Evolutionary conservation across 2,113 vertebrate genomes (phyloP).

Genomic region (Oryzias woworae): DNA sequence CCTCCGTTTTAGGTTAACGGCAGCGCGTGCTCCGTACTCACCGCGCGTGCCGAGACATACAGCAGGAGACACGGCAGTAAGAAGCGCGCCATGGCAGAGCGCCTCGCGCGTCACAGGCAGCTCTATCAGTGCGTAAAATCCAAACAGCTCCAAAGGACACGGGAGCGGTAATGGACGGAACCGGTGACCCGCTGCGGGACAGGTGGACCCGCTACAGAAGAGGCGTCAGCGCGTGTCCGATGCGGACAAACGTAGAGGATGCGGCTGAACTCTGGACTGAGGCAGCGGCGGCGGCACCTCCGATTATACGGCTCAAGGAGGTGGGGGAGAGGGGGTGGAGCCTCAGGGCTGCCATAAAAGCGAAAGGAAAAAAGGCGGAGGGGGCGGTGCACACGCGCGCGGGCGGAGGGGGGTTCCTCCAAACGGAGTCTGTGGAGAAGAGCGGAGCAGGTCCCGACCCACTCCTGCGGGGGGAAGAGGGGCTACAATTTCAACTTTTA

Average conservation of each 20-base stretch:
- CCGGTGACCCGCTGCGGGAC: background rate
- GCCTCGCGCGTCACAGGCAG: background rate
- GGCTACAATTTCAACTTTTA: too few species aligned
- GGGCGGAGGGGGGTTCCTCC: too few species aligned
- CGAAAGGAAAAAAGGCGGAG: background rate
- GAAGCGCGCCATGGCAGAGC: slow-evolving; percentile 63
- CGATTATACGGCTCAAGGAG: slow-evolving; percentile 37
- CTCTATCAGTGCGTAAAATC: slow-evolving; percentile 25
- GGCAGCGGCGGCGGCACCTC: background rate
- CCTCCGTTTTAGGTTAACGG: background rate
- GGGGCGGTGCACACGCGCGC: background rate
- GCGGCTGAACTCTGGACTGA: slow-evolving; percentile 57
- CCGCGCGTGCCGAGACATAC: slow-evolving; percentile 50
- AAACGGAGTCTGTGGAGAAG: too few species aligned
- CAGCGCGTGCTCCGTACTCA: slow-evolving; percentile 51
- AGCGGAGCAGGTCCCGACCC: too few species aligned
- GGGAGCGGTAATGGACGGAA: background rate
- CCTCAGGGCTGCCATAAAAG: too few species aligned
- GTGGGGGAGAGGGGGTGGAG: background rate
- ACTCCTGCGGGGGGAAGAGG: too few species aligned
- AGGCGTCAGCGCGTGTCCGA: too few species aligned
- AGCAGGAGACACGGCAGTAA: slow-evolving; percentile 60
- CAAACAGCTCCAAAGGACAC: slow-evolving; percentile 10
- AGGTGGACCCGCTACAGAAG: background rate
- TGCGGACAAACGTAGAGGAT: background rate